These are phyloP conservation scores for Drosophila mettleri DNA, from an alignment of 2,888 invertebrate species.

Conservation along the genomic window DNA sequence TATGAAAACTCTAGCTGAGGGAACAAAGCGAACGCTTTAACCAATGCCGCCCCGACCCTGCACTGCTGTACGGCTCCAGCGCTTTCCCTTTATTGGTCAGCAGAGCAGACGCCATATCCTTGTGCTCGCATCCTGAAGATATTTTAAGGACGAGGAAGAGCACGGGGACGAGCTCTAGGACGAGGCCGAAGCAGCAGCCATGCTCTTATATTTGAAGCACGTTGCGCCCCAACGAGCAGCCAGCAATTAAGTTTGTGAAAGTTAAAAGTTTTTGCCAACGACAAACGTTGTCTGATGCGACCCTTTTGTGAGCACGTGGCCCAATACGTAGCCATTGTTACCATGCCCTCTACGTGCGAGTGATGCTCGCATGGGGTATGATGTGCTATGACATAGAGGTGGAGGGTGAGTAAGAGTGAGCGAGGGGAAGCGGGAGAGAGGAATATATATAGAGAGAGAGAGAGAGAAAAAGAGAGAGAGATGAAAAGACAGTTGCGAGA, in stretches of 20 bases:
- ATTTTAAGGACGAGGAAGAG: neutral
- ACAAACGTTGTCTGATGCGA: slow-evolving; percentile 72
- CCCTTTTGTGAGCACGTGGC: slow-evolving; percentile 74
- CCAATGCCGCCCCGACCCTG: neutral
- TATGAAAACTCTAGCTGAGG: slow-evolving; percentile 26
- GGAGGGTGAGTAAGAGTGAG: no score
- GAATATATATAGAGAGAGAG: neutral
- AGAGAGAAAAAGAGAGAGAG: neutral
- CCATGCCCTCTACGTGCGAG: slow-evolving; percentile 21
- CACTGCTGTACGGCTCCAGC: neutral
- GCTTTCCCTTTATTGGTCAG: slow-evolving; percentile 39
- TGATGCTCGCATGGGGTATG: neutral
- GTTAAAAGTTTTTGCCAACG: slow-evolving; percentile 74
- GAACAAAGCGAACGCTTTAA: slow-evolving; percentile 32
- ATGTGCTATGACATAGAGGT: neutral
- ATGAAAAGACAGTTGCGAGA: neutral
- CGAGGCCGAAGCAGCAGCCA: neutral
- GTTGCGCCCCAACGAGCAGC: slow-evolving; percentile 44
- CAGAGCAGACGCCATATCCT: slow-evolving; percentile 28
- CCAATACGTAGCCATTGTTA: slow-evolving; percentile 40
- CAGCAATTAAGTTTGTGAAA: slow-evolving; percentile 77
- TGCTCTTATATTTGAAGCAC: slow-evolving; percentile 45
- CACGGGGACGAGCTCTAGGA: accelerated
- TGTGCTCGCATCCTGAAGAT: slow-evolving; percentile 9
- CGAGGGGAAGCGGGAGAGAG: neutral